Percentiles rank a stretch among this genome's conserved stretches.
phyloP scores from a whole-genome alignment of 2,113 vertebrate species.

The Neofelis nebulosa region DNA sequence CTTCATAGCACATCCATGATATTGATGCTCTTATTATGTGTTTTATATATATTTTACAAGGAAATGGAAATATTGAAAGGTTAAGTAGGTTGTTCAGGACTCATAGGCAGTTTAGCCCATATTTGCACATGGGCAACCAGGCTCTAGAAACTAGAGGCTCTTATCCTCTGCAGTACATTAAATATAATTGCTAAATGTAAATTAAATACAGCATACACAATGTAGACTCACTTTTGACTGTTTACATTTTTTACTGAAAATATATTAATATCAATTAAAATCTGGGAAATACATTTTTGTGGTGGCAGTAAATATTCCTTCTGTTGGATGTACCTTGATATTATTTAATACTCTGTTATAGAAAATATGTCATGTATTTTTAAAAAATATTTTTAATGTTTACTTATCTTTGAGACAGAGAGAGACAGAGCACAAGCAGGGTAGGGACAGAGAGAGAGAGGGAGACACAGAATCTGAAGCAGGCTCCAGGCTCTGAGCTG shows the following conservation, averaged over 20 bases:
- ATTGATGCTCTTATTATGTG: neutral
- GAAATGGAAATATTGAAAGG: neutral
- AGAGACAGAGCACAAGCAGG: too few relatives aligned
- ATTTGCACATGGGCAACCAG: neutral
- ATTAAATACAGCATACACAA: neutral
- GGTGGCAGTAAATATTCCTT: neutral
- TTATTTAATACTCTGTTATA: neutral
- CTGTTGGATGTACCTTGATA: neutral
- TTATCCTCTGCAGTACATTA: neutral
- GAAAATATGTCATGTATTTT: neutral
- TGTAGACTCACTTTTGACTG: neutral
- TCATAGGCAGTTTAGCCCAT: neutral
- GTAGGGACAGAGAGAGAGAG: too few relatives aligned
- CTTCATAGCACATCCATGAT: neutral
- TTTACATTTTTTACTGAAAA: neutral
- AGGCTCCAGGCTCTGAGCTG: too few relatives aligned
- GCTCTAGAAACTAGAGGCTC: neutral
- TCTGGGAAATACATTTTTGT: neutral
- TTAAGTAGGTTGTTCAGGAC: neutral
- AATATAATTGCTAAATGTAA: neutral
- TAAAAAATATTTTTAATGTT: neutral
- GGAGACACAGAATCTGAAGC: too few relatives aligned
- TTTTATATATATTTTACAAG: neutral
- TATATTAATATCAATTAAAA: neutral
- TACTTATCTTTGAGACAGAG: too few relatives aligned